phyloP scores from a whole-genome alignment of 2,888 invertebrate genomes.

The Phoronis australis region DNA sequence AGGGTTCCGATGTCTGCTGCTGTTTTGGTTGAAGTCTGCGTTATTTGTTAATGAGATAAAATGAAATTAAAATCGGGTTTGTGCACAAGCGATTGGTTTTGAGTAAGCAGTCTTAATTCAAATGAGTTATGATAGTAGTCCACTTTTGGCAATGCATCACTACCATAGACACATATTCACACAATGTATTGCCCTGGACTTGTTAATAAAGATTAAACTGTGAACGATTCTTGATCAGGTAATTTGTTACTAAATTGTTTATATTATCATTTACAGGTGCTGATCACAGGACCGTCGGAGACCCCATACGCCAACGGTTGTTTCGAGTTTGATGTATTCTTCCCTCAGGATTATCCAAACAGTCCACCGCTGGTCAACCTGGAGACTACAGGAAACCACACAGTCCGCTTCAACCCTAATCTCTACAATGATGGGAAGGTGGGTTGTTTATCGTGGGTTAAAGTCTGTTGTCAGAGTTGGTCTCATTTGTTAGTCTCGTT shows the following conservation, averaged over 20 bases:
- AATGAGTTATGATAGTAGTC: too few species aligned
- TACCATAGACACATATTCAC: neutral
- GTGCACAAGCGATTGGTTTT: too few species aligned
- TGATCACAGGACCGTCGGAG: conserved; percentile 77
- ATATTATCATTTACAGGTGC: conserved; percentile 59
- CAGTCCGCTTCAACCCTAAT: conserved; percentile 54
- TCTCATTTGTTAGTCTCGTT: too few species aligned
- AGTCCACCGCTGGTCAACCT: conserved; percentile 53
- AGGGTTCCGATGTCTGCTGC: too few species aligned
- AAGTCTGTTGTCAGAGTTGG: too few species aligned
- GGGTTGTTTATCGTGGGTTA: too few species aligned
- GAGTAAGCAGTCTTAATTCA: too few species aligned
- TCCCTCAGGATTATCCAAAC: conserved; percentile 53
- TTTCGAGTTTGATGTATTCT: conserved; percentile 55
- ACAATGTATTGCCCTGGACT: neutral
- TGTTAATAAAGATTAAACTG: neutral
- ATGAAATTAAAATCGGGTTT: too few species aligned
- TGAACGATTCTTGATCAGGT: neutral
- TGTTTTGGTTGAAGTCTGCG: too few species aligned
- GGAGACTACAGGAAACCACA: conserved; percentile 53
- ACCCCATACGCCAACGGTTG: conserved; percentile 58
- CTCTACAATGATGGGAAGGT: conserved; percentile 76
- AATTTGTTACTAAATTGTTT: conserved; percentile 4
- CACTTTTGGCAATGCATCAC: neutral
- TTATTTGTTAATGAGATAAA: too few species aligned